Evolutionary conservation across 2,797 vertebrate genomes (phyloP).

Genomic region (Enteromius afrohamiltoni): DNA sequence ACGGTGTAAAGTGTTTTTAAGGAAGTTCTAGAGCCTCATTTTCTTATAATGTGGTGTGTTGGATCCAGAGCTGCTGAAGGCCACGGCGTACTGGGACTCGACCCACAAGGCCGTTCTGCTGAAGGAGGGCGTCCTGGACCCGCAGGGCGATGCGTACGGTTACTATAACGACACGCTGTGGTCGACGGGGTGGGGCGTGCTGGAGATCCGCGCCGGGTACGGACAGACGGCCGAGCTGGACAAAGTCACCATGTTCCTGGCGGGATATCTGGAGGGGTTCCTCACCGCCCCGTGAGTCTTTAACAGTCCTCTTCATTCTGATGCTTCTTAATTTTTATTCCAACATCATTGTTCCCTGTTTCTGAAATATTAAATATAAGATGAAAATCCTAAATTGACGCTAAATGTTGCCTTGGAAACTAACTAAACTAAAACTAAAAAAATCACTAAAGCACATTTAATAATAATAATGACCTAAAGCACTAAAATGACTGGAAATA

Average conservation of each 20-base stretch:
- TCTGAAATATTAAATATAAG: neutral
- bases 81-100: conserved; percentile 85
- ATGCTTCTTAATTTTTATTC: neutral
- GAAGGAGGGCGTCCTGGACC: conserved; percentile 80
- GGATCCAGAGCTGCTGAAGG: conserved; percentile 69
- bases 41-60: neutral
- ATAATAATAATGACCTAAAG: neutral
- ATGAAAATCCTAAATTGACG: neutral
- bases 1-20: neutral
- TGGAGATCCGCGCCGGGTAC: conserved; percentile 89
- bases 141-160: conserved; percentile 83
- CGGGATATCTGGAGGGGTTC: conserved; percentile 90
- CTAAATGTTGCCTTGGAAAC: neutral
- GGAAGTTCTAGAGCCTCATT: neutral
- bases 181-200: conserved; percentile 86
- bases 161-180: conserved; percentile 84
- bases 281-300: conserved; percentile 86
- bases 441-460: neutral
- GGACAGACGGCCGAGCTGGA: conserved; percentile 77
- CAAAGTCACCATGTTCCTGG: conserved; percentile 83
- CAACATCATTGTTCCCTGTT: neutral
- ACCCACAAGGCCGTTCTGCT: conserved; percentile 74
- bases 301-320: neutral
- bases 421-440: neutral
- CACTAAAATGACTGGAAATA: neutral